phyloP scores from a whole-genome alignment of 2,888 invertebrate species.

The Perizoma affinitatum region DNA sequence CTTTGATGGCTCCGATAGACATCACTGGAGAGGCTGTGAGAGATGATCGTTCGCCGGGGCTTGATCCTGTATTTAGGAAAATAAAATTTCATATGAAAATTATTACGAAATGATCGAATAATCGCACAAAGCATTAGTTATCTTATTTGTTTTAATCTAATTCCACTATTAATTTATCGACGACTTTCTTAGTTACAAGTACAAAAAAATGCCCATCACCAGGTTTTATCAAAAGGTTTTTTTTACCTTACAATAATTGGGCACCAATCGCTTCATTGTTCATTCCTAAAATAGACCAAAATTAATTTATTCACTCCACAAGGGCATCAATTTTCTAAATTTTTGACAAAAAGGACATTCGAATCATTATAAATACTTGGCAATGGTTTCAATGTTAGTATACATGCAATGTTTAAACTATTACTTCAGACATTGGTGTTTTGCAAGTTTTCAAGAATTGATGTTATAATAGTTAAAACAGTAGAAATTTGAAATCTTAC shows the following conservation, averaged over 20 bases:
- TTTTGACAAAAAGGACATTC: neutral
- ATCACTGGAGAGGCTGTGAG: slow-evolving; percentile 71
- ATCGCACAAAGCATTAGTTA: neutral
- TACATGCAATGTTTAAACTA: slow-evolving; percentile 5
- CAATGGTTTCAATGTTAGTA: slow-evolving; percentile 1
- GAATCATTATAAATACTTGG: no score
- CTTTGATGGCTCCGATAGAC: slow-evolving; percentile 62
- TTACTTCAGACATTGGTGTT: neutral
- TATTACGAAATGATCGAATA: neutral
- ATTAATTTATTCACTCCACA: slow-evolving; percentile 17
- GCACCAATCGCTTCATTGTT: slow-evolving; percentile 59
- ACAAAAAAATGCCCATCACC: slow-evolving; percentile 32
- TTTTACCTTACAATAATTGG: slow-evolving; percentile 63
- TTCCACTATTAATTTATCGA: slow-evolving; percentile 3
- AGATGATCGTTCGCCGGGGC: slow-evolving; percentile 74
- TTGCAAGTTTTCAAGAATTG: neutral
- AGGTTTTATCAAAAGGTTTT: slow-evolving; percentile 10
- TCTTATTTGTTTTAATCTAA: no score
- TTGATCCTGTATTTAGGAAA: slow-evolving; percentile 66
- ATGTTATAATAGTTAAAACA: neutral
- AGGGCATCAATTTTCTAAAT: neutral
- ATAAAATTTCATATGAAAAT: slow-evolving; percentile 24
- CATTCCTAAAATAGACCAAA: slow-evolving; percentile 65
- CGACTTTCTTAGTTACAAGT: slow-evolving; percentile 1
- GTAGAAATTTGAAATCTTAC: no score